Conservation (phyloP, 2,797 vertebrate species). For the Paguma larvata region DNA sequence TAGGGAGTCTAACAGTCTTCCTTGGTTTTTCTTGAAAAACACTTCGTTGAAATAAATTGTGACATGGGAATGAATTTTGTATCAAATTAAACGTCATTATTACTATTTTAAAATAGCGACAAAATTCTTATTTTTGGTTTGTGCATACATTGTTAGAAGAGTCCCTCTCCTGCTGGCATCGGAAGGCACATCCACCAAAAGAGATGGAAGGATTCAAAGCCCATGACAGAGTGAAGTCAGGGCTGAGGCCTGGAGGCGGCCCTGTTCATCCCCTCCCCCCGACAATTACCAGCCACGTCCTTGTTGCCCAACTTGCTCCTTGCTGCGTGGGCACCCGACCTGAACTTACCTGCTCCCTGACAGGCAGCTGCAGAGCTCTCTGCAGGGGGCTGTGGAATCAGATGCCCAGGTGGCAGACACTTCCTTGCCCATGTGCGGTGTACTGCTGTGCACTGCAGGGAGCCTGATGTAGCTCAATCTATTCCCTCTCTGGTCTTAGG, state of each 20-base stretch:
- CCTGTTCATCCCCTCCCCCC: neutral
- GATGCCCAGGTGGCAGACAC: neutral
- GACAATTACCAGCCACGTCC: neutral
- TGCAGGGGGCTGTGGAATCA: neutral
- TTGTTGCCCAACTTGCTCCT: neutral
- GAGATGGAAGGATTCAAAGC: neutral
- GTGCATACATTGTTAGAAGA: neutral
- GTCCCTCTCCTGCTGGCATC: neutral
- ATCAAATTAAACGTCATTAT: neutral
- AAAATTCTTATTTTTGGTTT: neutral
- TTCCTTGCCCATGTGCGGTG: too few relatives aligned
- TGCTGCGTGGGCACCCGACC: fast-evolving
- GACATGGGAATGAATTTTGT: neutral
- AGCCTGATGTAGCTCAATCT: too few relatives aligned
- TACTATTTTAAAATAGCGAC: neutral
- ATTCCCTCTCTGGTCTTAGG: neutral
- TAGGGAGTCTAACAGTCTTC: neutral
- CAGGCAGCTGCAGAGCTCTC: neutral
- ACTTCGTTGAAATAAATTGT: neutral
- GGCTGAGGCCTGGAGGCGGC: fast-evolving
- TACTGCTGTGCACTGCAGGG: fast-evolving
- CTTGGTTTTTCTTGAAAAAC: neutral
- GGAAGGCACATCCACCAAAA: neutral
- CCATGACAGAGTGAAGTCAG: neutral
- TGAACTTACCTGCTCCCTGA: neutral